phyloP scores from a whole-genome alignment of 1,140 invertebrate genomes.

The Bradysia coprophila region DNA sequence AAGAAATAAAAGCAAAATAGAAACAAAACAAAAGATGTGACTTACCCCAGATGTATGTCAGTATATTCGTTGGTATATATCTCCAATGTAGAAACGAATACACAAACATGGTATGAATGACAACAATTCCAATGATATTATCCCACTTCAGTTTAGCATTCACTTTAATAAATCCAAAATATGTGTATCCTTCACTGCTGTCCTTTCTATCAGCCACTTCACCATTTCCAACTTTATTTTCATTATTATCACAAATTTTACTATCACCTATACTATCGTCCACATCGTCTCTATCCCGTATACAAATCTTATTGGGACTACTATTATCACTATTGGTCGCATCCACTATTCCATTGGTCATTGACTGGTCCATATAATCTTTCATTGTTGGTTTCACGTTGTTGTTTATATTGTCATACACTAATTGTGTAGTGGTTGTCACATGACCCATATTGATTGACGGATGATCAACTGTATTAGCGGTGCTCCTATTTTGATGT shows the following conservation, averaged over 20 bases:
- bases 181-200: too few relatives aligned
- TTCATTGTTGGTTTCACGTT: neutral
- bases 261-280: neutral
- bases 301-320: too few relatives aligned
- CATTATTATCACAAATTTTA: neutral
- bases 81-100: conserved; percentile 2
- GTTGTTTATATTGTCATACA: neutral
- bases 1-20: neutral
- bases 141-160: conserved; percentile 23
- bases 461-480: too few relatives aligned
- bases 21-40: conserved; percentile 5
- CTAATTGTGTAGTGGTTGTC: neutral
- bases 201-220: too few relatives aligned
- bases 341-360: too few relatives aligned
- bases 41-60: conserved; percentile 18
- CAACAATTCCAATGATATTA: conserved; percentile 20
- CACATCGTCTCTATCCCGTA: too few relatives aligned
- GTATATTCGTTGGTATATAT: conserved; percentile 4
- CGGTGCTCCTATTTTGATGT: too few relatives aligned
- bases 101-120: neutral
- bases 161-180: conserved; percentile 11
- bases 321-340: too few relatives aligned
- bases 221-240: neutral
- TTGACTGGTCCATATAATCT: too few relatives aligned
- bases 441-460: neutral